Base-by-base conservation (phyloP, 2,797 vertebrate species). In the Loriculus beryllinus region DNA sequence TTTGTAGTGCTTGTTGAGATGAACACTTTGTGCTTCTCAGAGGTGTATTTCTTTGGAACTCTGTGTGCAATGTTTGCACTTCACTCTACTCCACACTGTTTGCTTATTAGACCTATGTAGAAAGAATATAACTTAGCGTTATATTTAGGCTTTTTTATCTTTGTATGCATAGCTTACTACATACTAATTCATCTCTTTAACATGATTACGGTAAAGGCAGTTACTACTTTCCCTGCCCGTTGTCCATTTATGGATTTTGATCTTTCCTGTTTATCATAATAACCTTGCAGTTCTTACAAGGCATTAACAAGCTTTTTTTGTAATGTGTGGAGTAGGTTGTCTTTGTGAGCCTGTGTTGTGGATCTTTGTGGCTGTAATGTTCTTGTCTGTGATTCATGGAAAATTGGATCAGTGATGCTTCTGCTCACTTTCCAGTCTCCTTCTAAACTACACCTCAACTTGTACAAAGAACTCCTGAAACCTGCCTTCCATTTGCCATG, bases 311-410 rank as follows among this genome's bases (percentile, higher is more conserved):
- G n/a, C 1, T 29, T 49, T 67, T 72, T 65, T 39, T 47, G 56
- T 29, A 28, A 39, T 3, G 1, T n/a, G 2, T 14, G 12, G 18
- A 3, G 9, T 10, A 37, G 45, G 15, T 29, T 33, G 29, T 7
- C 29, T 22, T 33, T 4, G 9, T 35, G n/a, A 59, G 23, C 23
- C 12, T 42, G 5, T 51, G 29, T 11, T 78, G 33, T 42, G 33
- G 20, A 39, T 67, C 12, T 57, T 21, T 43, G 12, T 82, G 81
- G 57, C 35, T 15, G 33, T 33, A 3, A 25, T 37, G 20, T 43
- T 63, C 25, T 2, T 79, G 15, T 22, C 47, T 18, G 7, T 43
- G 31, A 35, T 35, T 35, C 49, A 21, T 28, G 15, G 31, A 64
- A 77, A 67, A 57, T 19, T 28, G 21, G 15, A 62, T 39, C 16